Evolutionary conservation across 2,888 invertebrate genomes (phyloP), one percentile per base, ranked within the genome.

Genomic region (Boloria euphrosyne): DNA sequence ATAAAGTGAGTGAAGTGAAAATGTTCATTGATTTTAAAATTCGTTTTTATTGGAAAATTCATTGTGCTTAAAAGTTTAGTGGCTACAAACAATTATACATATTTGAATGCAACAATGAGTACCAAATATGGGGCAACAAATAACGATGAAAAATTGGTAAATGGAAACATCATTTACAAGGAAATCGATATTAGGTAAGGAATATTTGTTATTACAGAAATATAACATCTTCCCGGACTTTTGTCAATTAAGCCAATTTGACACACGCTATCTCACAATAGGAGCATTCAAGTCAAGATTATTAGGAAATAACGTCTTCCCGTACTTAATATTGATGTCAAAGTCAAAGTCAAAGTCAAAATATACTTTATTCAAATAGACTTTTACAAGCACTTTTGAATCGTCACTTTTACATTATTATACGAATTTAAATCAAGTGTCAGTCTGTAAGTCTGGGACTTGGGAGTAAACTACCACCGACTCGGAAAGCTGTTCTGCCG

Each of bases 101-200:
- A 49, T 50, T n/a, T 3, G 10, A 67, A 38, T 38, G 31, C 10
- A 38, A 66, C 55, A 71, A 73, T 73, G 74, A 70, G 68, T 54
- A 79, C 81, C 2, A 90, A 85, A 76, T 91, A 91, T 74, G 91
- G 91, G 67, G 81, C 91, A 10, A 90, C 86, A 49, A 84, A 84
- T 68, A 80, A 81, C 66, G 83, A 80, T 61, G 79, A 80, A 75
- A 74, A 71, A 59, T 75, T 78, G 69, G 81, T 84, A 70, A 79
- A 74, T 72, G 79, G 78, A 68, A 80, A 82, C 73, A 67, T 66
- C 6, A 69, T 75, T 57, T 78, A 80, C 69, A 78, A 76, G 71
- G 82, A 85, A 75, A 80, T 81, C 71, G 75, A 80, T 75, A 73
- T 81, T 73, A 89, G 89, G 89, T 89, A 87, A 78, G 71, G 64